phyloP scores from a whole-genome alignment of 2,797 vertebrate genomes.

The Rhinophrynus dorsalis region DNA sequence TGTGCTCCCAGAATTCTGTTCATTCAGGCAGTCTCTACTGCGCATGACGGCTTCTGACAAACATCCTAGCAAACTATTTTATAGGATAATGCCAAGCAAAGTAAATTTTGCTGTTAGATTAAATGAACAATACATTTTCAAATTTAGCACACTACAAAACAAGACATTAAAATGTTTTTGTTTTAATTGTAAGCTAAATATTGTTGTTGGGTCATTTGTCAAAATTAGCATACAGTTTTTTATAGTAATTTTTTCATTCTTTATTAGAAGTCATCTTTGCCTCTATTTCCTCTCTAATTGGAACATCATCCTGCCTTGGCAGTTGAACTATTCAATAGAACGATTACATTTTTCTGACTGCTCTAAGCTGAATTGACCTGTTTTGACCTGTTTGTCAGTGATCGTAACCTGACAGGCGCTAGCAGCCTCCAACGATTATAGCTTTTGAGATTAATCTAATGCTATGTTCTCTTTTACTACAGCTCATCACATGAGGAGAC shows the following conservation, averaged over 20 bases:
- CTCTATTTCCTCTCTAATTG: constrained; percentile 76
- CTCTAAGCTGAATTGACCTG: constrained; percentile 76
- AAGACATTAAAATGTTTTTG: constrained; percentile 29
- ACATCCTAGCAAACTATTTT: too few species aligned
- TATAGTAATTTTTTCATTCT: constrained; percentile 74
- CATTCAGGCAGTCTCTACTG: too few species aligned
- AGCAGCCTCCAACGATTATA: constrained; percentile 73
- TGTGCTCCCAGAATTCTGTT: too few species aligned
- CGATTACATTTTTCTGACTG: constrained; percentile 80
- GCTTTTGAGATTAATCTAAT: constrained; percentile 73
- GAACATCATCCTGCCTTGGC: constrained; percentile 76
- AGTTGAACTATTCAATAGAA: constrained; percentile 76
- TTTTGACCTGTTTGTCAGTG: constrained; percentile 79
- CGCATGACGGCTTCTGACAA: too few species aligned
- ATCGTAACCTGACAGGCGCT: constrained; percentile 77
- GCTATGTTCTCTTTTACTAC: constrained; percentile 66
- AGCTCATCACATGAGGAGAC: constrained; percentile 96
- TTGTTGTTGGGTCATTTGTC: constrained; percentile 68
- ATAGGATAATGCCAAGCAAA: too few species aligned
- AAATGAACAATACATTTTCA: too few species aligned
- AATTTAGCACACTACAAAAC: too few species aligned
- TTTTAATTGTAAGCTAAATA: constrained; percentile 71
- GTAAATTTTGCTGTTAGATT: too few species aligned
- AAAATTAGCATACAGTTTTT: constrained; percentile 71
- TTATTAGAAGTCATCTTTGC: constrained; percentile 78